Conservation (phyloP, 2,113 vertebrate genomes). For the Buteo buteo region DNA sequence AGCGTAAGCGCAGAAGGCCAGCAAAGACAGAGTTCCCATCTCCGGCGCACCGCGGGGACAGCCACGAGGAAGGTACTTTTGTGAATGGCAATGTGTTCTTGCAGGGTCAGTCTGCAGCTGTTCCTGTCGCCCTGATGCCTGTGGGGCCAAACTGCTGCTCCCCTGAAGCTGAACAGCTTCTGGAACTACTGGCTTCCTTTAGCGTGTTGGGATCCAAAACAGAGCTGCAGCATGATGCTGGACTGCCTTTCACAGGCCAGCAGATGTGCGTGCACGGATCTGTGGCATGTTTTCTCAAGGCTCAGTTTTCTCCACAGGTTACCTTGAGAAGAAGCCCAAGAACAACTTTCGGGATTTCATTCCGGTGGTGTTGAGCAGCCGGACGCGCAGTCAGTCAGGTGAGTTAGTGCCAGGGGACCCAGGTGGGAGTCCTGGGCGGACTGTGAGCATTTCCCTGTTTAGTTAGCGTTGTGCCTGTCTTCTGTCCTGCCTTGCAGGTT, state of each 20-base stretch:
- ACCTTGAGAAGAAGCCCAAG: constrained; percentile 80
- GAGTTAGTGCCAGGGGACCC: background rate
- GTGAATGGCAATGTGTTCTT: background rate
- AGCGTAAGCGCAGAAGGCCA: constrained; percentile 73
- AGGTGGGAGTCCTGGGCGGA: background rate
- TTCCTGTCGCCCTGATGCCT: background rate
- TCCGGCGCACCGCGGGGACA: constrained; percentile 32
- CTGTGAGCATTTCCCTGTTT: background rate
- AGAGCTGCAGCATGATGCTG: background rate
- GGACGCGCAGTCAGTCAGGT: constrained; percentile 82
- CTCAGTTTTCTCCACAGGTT: constrained; percentile 48
- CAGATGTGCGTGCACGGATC: background rate
- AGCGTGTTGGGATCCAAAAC: background rate
- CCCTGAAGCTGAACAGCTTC: background rate
- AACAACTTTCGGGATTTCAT: constrained; percentile 83
- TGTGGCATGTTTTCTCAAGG: background rate
- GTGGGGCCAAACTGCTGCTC: background rate
- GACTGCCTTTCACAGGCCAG: background rate
- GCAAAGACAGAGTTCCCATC: constrained; percentile 54
- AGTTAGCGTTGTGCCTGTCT: fast-evolving
- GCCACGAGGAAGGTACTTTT: constrained; percentile 71
- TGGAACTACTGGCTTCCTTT: background rate
- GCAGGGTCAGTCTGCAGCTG: background rate
- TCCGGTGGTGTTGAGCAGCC: constrained; percentile 79
- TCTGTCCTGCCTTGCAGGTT: background rate